phyloP scores from a whole-genome alignment of 1,140 invertebrate species.

The Magallana ariakensis region DNA sequence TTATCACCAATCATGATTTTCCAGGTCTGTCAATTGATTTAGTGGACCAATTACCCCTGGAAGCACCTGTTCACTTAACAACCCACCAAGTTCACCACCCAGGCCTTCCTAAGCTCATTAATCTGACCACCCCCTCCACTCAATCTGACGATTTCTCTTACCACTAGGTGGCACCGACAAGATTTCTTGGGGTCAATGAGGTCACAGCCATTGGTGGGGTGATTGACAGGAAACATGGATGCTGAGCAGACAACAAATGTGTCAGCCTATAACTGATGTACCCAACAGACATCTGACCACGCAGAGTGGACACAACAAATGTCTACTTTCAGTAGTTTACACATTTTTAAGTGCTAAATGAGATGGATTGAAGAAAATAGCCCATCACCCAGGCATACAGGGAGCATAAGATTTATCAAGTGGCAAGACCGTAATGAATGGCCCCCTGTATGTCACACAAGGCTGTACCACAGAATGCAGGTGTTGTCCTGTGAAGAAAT shows the following conservation, averaged over 20 bases:
- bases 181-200: constrained; percentile 8
- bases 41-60: background rate
- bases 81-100: background rate
- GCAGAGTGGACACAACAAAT: background rate
- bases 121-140: background rate
- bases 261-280: background rate
- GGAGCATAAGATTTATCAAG: constrained; percentile 3
- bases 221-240: constrained; percentile 10
- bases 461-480: background rate
- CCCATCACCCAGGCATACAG: background rate
- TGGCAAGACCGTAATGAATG: background rate
- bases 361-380: constrained; percentile 12
- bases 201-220: constrained; percentile 2
- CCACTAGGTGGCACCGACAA: constrained; percentile 23
- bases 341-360: constrained; percentile 2
- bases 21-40: background rate
- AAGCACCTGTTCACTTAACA: background rate
- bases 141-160: background rate
- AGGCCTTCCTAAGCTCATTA: background rate
- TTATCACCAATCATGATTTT: too few species aligned
- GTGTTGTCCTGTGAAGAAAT: background rate
- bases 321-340: constrained; percentile 23
- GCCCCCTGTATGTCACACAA: background rate
- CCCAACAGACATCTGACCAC: background rate
- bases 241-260: constrained; percentile 23